phyloP scores from a whole-genome alignment of 35 echinoderm and acorn worm species.

The Ptychodera flava region DNA sequence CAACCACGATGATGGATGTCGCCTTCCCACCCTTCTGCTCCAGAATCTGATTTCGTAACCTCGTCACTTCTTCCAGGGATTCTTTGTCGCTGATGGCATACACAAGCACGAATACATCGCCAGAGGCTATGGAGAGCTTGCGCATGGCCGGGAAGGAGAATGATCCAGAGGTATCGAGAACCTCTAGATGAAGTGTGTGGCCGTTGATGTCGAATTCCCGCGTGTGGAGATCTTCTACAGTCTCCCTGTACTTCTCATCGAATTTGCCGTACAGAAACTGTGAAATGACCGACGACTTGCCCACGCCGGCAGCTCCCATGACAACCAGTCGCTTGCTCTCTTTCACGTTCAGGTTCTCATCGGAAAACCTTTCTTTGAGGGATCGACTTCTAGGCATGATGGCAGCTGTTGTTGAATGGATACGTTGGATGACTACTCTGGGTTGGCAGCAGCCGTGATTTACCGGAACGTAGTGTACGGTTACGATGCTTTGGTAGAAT shows the following conservation, averaged over 20 bases:
- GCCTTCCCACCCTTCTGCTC: slow-evolving; percentile 1
- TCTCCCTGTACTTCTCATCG: neutral
- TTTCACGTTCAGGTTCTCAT: neutral
- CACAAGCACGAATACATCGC: slow-evolving; percentile 12
- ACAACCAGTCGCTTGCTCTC: slow-evolving; percentile 7
- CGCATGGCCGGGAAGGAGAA: slow-evolving; percentile 17
- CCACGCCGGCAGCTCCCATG: slow-evolving; percentile 5
- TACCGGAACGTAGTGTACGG: too few relatives aligned
- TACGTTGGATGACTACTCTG: too few relatives aligned
- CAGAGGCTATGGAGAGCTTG: slow-evolving; percentile 5
- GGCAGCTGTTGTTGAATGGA: too few relatives aligned
- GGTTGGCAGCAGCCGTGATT: too few relatives aligned
- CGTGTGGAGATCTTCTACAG: slow-evolving; percentile 2
- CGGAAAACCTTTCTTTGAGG: neutral
- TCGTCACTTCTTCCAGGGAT: neutral
- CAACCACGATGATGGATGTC: neutral
- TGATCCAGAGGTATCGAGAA: slow-evolving; percentile 9
- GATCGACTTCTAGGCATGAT: neutral
- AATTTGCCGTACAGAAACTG: slow-evolving; percentile 12
- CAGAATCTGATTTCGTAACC: neutral
- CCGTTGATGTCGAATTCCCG: neutral
- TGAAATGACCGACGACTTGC: slow-evolving; percentile 9
- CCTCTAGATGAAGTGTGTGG: neutral
- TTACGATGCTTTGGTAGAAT: too few relatives aligned
- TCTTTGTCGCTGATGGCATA: slow-evolving; percentile 12